Evolutionary conservation across 2,888 invertebrate genomes (phyloP), one percentile per base, ranked within the genome.

Genomic region (Dione vanillae): DNA sequence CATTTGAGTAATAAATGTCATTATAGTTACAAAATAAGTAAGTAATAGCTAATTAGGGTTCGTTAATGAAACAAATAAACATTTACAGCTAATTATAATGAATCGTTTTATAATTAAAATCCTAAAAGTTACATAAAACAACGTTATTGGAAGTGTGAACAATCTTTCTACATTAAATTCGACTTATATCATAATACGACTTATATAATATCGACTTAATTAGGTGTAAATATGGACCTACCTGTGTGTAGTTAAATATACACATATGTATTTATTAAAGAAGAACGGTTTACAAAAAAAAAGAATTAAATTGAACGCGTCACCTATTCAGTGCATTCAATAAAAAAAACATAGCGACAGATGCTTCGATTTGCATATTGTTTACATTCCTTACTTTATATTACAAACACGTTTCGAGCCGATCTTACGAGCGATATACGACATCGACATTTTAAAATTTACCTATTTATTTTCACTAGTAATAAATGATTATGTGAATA

Each of bases 341-440:
- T 56, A 5, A 27, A 54, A 61, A 61, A 62, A 52, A 58, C 43
- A 35, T 37, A 67, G 41, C 35, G 37, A 41, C 49, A 54, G 62
- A 40, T 56, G 27, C 49, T 40, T 41, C 67, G 35, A 67, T 65
- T 70, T 67, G 65, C 67, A 69, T 66, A 68, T 45, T 62, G 61
- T 58, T 64, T 49, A 61, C 65, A 70, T 69, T 69, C 66, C 68
- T 58, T 20, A 62, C 56, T 58, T 14, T 58, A 14, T 66, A 69
- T 69, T 56, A 41, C 20, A 67, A 69, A 66, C 73, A 67, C 51
- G 71, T 74, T 71, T 54, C 47, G 35, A 56, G 61, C 62, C 61
- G 65, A 65, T 68, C 65, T 73, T 54, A 69, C 68, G 64, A 69
- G 47, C 54, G 71, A 66, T 70, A 69, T 54, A 51, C 54, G 49